Base-by-base conservation (phyloP, 2,797 vertebrate species). In the Chiroxiphia lanceolata region DNA sequence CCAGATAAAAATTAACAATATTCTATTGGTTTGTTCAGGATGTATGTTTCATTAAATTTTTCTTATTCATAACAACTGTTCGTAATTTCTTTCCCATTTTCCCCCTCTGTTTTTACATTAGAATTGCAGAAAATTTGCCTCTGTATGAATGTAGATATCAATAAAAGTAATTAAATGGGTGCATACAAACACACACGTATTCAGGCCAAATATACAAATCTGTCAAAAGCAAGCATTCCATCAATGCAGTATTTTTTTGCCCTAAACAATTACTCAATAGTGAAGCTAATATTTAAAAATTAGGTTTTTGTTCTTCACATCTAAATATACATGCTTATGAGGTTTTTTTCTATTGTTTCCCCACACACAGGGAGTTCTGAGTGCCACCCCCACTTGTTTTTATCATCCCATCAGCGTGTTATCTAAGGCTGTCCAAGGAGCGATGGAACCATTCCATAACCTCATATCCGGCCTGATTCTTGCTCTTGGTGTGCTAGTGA, bases 321-420 rank as follows among this genome's bases (percentile, higher is more conserved):
- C 22, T 76, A 80, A 79, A 53, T 86, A 56, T 74, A 74, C 10
- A 21, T 65, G 11, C 84, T 95, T 65, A 92, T 63, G 20, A 82
- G 18, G 4, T 15, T 67, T 92, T 93, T 75, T n/a, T 81, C 70
- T 89, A 2, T 79, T 97, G 53, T 97, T 97, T 98, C 92, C 92
- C 75, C 64, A 48, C 47, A 77, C n/a, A 33, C 97, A 99, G 99
- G 99, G 99, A 45, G 98, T 98, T 67, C 89, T 99, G 95, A 99
- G 98, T 60, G 99, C 99, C n/a, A 98, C 98, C 14, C 14, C 99
- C 99, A 2, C 98, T 99, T 71, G 98, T 99, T 97, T 99, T 99
- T 98, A 99, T 99, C 97, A 98, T 99, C 65, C 99, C 99, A 11
- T 98, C 99, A 2, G 99, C 98, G 0, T 99, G 99, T 95, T 99